These are phyloP conservation scores for Heliopora coerulea DNA, from an alignment of 92 coral and sea anemone genomes.

Conservation along the genomic window DNA sequence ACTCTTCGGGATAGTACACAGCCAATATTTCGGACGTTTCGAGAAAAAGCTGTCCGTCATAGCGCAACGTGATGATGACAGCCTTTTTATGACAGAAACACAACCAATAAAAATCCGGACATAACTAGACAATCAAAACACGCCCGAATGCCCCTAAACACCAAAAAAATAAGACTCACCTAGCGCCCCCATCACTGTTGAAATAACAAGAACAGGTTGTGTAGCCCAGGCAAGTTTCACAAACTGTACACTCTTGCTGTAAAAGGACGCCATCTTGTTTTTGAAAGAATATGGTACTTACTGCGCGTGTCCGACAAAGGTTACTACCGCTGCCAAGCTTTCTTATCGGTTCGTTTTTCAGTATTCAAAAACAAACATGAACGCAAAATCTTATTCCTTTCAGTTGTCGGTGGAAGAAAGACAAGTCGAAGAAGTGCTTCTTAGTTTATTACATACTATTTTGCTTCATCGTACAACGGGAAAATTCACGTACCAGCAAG, in stretches of 20 bases:
- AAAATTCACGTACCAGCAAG: constrained; percentile 84
- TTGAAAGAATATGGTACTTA: too few relatives aligned
- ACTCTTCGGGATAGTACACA: too few relatives aligned
- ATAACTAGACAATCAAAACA: neutral
- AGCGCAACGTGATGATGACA: too few relatives aligned
- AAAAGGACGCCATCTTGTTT: constrained; percentile 62
- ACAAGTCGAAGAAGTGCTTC: constrained; percentile 88
- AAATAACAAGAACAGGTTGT: constrained; percentile 84
- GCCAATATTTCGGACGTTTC: too few relatives aligned
- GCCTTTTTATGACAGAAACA: too few relatives aligned
- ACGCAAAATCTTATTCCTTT: constrained; percentile 93
- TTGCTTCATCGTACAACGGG: constrained; percentile 93
- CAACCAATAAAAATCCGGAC: too few relatives aligned
- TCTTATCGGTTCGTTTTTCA: neutral
- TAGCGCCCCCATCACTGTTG: constrained; percentile 77
- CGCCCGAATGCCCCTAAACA: neutral
- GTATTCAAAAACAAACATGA: constrained; percentile 54
- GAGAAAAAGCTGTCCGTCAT: too few relatives aligned
- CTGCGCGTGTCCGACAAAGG: constrained; percentile 26
- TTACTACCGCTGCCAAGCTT: neutral
- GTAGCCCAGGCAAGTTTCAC: constrained; percentile 82
- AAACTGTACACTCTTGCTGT: constrained; percentile 69
- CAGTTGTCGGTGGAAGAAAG: constrained; percentile 91
- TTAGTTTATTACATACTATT: constrained; percentile 88
- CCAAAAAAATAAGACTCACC: constrained; percentile 52